Conservation (phyloP, 1,140 invertebrate species). For the Ceratosolen fusciceps region DNA sequence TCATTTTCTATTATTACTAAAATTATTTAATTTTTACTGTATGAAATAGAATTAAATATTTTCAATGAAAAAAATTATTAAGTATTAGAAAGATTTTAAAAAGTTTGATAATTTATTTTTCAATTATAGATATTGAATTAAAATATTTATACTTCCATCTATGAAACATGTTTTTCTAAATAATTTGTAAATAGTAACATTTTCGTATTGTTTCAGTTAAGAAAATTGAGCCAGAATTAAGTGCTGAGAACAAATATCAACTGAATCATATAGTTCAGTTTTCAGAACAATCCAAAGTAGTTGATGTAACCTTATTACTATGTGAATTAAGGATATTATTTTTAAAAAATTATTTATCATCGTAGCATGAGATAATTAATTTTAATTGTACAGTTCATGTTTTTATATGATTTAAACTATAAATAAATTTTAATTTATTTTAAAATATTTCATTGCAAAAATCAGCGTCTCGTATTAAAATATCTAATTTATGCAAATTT, state of each 20-base stretch:
- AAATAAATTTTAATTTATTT: constrained; percentile 59
- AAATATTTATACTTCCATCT: no score
- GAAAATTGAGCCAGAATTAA: constrained; percentile 57
- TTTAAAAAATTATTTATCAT: constrained; percentile 54
- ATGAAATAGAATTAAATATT: no score
- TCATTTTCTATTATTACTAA: background rate
- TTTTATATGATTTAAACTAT: constrained; percentile 57
- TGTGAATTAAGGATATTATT: constrained; percentile 58
- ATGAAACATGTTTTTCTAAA: no score
- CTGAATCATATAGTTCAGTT: constrained; percentile 51
- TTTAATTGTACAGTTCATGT: constrained; percentile 23
- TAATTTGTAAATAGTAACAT: no score
- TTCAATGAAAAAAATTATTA: background rate
- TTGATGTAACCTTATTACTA: constrained; percentile 55
- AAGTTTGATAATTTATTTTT: no score
- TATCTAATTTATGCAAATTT: no score
- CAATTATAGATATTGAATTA: no score
- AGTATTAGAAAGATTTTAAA: constrained; percentile 21
- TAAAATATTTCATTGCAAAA: constrained; percentile 52
- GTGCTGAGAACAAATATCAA: constrained; percentile 51
- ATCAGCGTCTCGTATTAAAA: constrained; percentile 33
- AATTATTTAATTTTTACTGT: background rate
- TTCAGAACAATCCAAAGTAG: constrained; percentile 49
- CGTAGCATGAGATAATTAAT: constrained; percentile 12
- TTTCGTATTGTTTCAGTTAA: constrained; percentile 59